Evolutionary conservation across 2,113 vertebrate genomes (phyloP), one percentile per base, ranked within the genome.

Genomic region (Phalacrocorax aristotelis): DNA sequence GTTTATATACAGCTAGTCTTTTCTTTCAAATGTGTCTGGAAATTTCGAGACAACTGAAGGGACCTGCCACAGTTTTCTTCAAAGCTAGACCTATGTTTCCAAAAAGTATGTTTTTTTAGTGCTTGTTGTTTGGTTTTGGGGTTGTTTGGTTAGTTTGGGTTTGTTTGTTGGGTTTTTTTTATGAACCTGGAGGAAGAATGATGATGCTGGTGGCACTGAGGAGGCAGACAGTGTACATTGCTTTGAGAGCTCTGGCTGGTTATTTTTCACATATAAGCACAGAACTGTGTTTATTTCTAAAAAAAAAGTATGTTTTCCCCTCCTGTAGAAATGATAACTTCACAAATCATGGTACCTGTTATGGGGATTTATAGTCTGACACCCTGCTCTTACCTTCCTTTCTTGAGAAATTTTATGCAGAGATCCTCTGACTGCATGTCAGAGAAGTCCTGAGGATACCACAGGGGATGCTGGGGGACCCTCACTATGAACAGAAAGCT

Each of bases 391-490:
- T 64, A 13, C 27, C 18, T 80, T 75, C 21, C 20, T 54, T 77
- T 62, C 27, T n/a, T 70, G 62, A 84, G 36, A 8, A 15, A 3
- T 78, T 83, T 87, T 83, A 74, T 75, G 38, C 44, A 3, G 3
- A 34, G 51, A 81, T 70, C 10, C 20, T 78, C n/a, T 65, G 48
- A 15, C 19, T 68, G 29, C 9, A 21, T 75, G 38, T 49, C 40
- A 34, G 18, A 74, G n/a, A 25, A 64, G 27, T 75, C 70, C n/a
- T 44, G 38, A 52, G 22, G n/a, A 52, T 21, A 13, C 38, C 3
- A 1, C 36, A 22, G 5, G 20, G 15, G 11, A 17, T 78, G 23
- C 15, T 1, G 0, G 11, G 55, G 20, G 15, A 26, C 62, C 20
- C 29, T 42, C 22, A 27, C 15, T 74, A 13, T 34, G 57, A 49